phyloP scores from a whole-genome alignment of 1,140 invertebrate genomes.

The Pararge aegeria region DNA sequence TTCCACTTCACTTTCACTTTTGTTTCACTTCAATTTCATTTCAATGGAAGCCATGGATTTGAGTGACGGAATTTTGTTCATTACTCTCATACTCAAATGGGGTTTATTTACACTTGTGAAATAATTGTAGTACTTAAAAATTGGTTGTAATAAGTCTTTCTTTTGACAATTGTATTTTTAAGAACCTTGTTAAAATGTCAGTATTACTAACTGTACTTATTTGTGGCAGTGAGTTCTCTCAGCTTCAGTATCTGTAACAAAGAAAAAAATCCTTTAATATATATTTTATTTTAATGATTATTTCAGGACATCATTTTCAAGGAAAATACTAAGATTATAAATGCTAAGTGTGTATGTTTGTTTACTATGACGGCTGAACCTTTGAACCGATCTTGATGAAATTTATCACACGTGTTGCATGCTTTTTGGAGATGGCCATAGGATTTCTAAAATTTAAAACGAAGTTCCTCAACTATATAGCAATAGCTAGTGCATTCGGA shows the following conservation, averaged over 20 bases:
- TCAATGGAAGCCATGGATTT: neutral
- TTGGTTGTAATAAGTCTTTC: no score
- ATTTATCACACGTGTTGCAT: no score
- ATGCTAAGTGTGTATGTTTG: no score
- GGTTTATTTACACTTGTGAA: neutral
- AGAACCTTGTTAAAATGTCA: neutral
- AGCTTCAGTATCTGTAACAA: constrained; percentile 17
- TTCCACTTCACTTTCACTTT: constrained; percentile 16
- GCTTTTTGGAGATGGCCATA: no score
- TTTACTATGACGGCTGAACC: no score
- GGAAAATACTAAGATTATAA: no score
- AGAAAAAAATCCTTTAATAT: constrained; percentile 2
- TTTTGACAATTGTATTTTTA: neutral
- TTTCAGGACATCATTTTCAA: no score
- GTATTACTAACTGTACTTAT: neutral
- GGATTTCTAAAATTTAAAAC: no score
- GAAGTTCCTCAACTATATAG: no score
- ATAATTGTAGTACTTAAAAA: neutral
- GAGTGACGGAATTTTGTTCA: neutral
- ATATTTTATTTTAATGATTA: neutral
- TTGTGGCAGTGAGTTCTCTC: neutral
- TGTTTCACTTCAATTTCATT: constrained; percentile 14
- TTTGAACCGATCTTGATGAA: no score
- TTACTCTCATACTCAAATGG: neutral
- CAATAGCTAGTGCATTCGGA: no score